Evolutionary conservation across 2,888 invertebrate species (phyloP).

Genomic region (Conistra vaccinii): DNA sequence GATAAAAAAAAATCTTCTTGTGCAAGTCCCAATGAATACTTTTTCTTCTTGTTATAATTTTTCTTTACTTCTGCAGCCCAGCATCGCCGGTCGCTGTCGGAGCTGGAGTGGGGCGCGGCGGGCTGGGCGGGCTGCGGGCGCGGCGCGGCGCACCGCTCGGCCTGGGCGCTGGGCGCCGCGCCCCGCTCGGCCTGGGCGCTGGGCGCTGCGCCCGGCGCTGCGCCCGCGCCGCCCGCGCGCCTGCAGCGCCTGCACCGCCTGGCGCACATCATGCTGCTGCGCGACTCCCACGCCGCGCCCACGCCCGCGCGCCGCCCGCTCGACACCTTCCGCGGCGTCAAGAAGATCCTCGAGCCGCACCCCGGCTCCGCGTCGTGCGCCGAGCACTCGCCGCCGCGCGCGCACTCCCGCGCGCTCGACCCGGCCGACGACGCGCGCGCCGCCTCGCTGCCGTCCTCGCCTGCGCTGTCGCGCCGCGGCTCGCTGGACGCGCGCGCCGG

Average conservation of each 20-base stretch:
- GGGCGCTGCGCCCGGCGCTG: constrained; percentile 75
- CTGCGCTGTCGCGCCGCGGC: constrained; percentile 78
- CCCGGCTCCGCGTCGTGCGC: constrained; percentile 93
- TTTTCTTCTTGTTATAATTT: not conserved
- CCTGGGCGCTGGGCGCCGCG: constrained; percentile 70
- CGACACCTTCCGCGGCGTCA: constrained; percentile 94
- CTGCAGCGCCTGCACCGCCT: constrained; percentile 92
- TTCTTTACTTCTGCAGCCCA: constrained; percentile 85
- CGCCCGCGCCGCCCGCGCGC: constrained; percentile 79
- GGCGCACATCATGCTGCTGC: constrained; percentile 96
- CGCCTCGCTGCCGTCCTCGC: constrained; percentile 84
- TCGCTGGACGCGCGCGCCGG: constrained; percentile 63
- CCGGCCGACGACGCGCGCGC: constrained; percentile 76
- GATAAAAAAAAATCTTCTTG: too few relatives aligned
- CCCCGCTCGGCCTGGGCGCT: constrained; percentile 76
- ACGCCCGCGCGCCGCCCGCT: constrained; percentile 92
- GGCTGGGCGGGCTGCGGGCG: constrained; percentile 66
- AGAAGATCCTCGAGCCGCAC: constrained; percentile 94
- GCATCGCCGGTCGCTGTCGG: constrained; percentile 94
- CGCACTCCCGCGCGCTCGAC: constrained; percentile 60
- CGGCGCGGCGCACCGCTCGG: constrained; percentile 76
- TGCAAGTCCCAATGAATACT: not conserved
- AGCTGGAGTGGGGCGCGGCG: constrained; percentile 91
- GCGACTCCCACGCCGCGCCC: constrained; percentile 95
- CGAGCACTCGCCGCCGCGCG: constrained; percentile 92